Percentiles rank a stretch among this genome's conserved stretches.
Evolutionary conservation across 2,888 invertebrate genomes (phyloP).

Genomic region (Elmis aenea): DNA sequence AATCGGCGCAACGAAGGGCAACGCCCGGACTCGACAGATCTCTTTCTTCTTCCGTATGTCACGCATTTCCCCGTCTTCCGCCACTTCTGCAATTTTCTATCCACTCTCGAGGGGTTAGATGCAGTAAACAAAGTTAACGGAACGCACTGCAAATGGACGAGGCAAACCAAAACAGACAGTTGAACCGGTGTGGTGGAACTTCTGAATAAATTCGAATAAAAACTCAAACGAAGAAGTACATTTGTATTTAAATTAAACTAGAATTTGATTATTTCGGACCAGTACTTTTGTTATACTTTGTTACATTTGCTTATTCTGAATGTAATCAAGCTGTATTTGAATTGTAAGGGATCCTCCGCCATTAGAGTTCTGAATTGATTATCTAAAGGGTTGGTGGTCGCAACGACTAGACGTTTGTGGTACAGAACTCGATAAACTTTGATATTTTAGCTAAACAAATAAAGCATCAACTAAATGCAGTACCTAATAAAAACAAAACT

Average conservation of each 20-base stretch:
- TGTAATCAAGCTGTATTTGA: constrained; percentile 1
- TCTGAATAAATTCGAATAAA: constrained; percentile 12
- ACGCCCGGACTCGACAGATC: constrained; percentile 16
- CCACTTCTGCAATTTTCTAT: constrained; percentile 11
- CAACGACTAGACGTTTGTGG: too few species aligned
- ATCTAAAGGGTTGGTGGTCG: too few species aligned
- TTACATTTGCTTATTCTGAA: constrained; percentile 3
- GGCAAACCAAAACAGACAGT: constrained; percentile 13
- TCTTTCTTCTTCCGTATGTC: constrained; percentile 5
- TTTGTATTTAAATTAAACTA: constrained; percentile 25
- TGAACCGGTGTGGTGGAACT: constrained; percentile 10
- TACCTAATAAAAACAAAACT: too few species aligned
- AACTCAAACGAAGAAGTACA: constrained; percentile 17
- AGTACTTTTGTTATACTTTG: constrained; percentile 7
- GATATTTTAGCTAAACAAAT: too few species aligned
- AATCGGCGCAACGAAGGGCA: constrained; percentile 21
- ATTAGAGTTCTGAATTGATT: too few species aligned
- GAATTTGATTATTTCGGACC: constrained; percentile 23
- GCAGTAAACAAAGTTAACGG: constrained; percentile 17
- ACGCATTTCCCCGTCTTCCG: constrained; percentile 6
- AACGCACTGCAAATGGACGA: constrained; percentile 14
- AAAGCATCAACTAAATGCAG: too few species aligned
- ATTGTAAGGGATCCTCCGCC: not conserved
- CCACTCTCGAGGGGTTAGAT: constrained; percentile 13
- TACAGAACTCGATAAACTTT: too few species aligned